Percentiles rank a stretch among this genome's conserved stretches.
Conservation (phyloP, 1,140 invertebrate genomes). For the Reticulitermes speratus region DNA sequence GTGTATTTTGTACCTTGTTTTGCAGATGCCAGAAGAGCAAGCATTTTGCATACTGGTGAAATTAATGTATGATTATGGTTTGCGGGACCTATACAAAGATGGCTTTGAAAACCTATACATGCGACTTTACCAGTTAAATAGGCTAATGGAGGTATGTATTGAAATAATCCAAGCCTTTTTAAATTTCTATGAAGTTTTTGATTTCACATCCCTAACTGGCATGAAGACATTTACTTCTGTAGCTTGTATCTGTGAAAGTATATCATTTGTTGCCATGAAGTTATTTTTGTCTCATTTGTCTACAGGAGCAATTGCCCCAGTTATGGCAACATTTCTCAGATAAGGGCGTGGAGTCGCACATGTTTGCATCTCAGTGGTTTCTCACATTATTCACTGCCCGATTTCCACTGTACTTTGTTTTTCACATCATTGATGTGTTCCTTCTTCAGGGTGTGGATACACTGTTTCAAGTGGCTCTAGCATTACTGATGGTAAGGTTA, state of each 20-base stretch:
- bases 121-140: slow-evolving; percentile 93
- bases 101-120: slow-evolving; percentile 95
- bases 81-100: slow-evolving; percentile 93
- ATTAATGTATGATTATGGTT: slow-evolving; percentile 95
- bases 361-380: slow-evolving; percentile 99
- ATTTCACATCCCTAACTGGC: no score
- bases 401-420: slow-evolving; percentile 96
- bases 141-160: slow-evolving; percentile 80
- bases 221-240: no score
- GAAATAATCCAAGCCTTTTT: neutral
- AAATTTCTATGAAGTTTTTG: no score
- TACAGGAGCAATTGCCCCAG: slow-evolving; percentile 85
- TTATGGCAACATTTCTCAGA: slow-evolving; percentile 88
- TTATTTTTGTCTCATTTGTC: slow-evolving; percentile 33
- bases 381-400: slow-evolving; percentile 97
- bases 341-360: slow-evolving; percentile 93
- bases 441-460: slow-evolving; percentile 91
- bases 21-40: slow-evolving; percentile 98
- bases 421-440: slow-evolving; percentile 96
- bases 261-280: no score
- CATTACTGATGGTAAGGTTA: slow-evolving; percentile 76
- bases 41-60: slow-evolving; percentile 95
- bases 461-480: slow-evolving; percentile 93
- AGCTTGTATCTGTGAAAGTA: no score
- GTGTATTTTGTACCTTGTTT: slow-evolving; percentile 36